Evolutionary conservation across 2,888 invertebrate genomes (phyloP), one percentile per base, ranked within the genome.

Genomic region (Ornithoptera alexandrae): DNA sequence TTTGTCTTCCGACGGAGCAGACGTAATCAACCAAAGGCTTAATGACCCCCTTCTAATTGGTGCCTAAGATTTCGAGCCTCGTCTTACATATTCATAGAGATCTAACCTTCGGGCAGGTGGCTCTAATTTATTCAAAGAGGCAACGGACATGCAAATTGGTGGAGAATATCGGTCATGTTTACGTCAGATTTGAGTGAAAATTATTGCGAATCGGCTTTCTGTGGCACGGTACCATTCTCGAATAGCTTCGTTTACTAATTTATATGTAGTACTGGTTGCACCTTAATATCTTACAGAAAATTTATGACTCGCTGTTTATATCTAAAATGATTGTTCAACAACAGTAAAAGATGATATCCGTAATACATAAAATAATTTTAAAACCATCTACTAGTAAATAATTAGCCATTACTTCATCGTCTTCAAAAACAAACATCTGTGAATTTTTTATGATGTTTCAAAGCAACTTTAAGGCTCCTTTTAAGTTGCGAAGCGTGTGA

Each of bases 71-170:
- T 91, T 88, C 88, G 86, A 87, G 87, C 87, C 85, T 87, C 87
- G 91, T 90, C 92, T 92, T 92, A 92, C 92, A 92, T 92, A 92
- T 92, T 92, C 92, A 92, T 92, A 88, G 90, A 83, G 82, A 81
- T 73, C 77, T 77, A 80, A 84, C 84, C 87, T 85, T 81, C 79
- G 82, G 87, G 84, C 89, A 91, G 88, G 88, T 90, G 85, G 80
- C 78, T 83, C 76, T 91, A 90, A 92, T 87, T 90, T 92, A 92
- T 92, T 92, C 92, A 90, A 76, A 82, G 84, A 86, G 85, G 82
- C 83, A 85, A 84, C 88, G 89, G 90, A 86, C 92, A 91, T 92
- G 92, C 92, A 92, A 92, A 92, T 92, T 87, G 86, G 79, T 77
- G 65, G 81, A 80, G 90, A 89, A 91, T 92, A 92, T 92, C 90